Evolutionary conservation across 2,797 vertebrate genomes (phyloP), one percentile per base, ranked within the genome.

Genomic region (Gallinago solitaria): DNA sequence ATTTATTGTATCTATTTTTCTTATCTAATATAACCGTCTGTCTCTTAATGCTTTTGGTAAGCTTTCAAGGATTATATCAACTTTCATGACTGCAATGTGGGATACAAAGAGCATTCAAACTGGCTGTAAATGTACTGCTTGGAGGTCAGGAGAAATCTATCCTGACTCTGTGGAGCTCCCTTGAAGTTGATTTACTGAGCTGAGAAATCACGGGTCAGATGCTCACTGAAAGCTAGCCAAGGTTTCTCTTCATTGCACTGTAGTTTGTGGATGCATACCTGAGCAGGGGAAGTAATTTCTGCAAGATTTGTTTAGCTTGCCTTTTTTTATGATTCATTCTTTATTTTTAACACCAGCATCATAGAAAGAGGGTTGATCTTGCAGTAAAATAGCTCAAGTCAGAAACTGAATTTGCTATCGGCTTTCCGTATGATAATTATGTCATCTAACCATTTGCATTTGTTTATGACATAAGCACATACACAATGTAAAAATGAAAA

Each of bases 121-220:
- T 83, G 87, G 18, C 73, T 91, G 71, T 70, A 83, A 94, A 83
- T 65, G 43, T 53, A 43, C 59, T 81, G 59, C 65, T 83, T 89
- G 41, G 83, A 95, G 94, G 83, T 93, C 91, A 90, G 65, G 47
- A 88, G 50, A 78, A 86, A 90, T 54, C 76, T 77, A 15, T 39
- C 60, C 27, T 65, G 83, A 59, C 32, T 50, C 37, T 9, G 7
- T 54, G 54, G 47, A 86, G n/a, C 59, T 79, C 21, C 30, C 39
- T 83, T 81, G 78, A 86, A 80, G 68, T 24, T 97, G 91, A 91
- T 94, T 93, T 94, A 90, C 65, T 73, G 90, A 93, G 56, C 64
- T 90, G 59, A 68, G 47, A 75, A 86, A 69, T 81, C 86, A 83
- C 2, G 12, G 51, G 81, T 73, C 51, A 74, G 51, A 43, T 79